Evolutionary conservation across 2,113 vertebrate genomes (phyloP).

Genomic region (Arenaria interpres): DNA sequence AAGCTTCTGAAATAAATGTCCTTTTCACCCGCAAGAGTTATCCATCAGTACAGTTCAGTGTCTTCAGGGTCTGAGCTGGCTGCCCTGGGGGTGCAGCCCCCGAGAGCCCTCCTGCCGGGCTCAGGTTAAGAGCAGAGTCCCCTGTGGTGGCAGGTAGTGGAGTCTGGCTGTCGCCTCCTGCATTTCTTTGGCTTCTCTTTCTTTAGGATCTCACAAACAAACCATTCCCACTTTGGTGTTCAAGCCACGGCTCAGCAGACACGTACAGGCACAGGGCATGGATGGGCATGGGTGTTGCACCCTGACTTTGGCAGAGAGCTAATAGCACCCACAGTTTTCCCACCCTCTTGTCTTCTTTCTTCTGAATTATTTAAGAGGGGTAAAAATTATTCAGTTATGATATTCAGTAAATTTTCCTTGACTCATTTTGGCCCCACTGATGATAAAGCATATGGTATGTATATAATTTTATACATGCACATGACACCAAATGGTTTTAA

Average conservation of each 20-base stretch:
- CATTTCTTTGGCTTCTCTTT: neutral
- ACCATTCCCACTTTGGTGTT: neutral
- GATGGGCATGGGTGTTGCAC: neutral
- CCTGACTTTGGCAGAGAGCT: neutral
- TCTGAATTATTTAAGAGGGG: neutral
- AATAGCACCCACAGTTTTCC: neutral
- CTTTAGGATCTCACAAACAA: neutral
- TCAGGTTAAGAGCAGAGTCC: neutral
- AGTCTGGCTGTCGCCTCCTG: neutral
- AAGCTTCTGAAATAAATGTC: neutral
- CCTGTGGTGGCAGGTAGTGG: neutral
- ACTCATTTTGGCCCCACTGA: neutral
- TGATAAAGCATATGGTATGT: neutral
- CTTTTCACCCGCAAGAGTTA: neutral
- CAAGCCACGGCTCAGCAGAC: neutral
- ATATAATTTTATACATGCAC: neutral
- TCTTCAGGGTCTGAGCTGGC: neutral
- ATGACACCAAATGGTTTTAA: neutral
- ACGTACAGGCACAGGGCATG: neutral
- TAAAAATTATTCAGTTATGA: neutral
- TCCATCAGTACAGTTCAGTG: neutral
- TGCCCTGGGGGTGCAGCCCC: neutral
- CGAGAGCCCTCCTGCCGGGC: accelerated
- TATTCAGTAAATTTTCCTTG: neutral
- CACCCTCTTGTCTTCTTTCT: neutral